Conservation (phyloP, 92 coral and sea anemone genomes). For the Epizoanthus scotinus region DNA sequence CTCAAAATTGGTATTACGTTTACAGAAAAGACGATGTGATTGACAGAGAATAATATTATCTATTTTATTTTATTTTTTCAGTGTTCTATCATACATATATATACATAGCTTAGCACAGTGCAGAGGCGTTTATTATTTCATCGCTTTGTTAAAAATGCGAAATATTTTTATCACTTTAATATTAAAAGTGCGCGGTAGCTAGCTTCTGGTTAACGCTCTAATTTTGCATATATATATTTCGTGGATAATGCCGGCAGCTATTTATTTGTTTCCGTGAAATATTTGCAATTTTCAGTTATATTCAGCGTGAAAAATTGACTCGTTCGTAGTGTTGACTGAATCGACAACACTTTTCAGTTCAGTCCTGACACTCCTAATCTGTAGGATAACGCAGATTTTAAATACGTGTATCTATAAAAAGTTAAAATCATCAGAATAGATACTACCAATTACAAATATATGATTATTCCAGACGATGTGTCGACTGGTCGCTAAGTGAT, state of each 20-base stretch:
- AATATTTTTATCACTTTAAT: no score
- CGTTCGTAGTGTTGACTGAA: no score
- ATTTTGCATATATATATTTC: neutral
- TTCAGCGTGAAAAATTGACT: neutral
- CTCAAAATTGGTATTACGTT: neutral
- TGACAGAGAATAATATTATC: neutral
- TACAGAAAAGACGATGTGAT: neutral
- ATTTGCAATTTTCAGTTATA: neutral
- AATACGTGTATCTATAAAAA: neutral
- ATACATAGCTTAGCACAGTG: neutral
- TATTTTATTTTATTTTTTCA: neutral
- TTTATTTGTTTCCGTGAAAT: slow-evolving; percentile 6
- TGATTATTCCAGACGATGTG: neutral
- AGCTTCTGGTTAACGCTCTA: no score
- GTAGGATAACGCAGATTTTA: no score
- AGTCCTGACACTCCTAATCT: no score
- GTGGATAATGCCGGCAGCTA: slow-evolving; percentile 1
- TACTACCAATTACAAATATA: neutral
- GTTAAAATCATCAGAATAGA: neutral
- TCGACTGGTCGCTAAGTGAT: slow-evolving; percentile 7
- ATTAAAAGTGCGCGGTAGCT: no score
- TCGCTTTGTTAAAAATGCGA: neutral
- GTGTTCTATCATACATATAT: neutral
- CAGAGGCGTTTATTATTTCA: neutral
- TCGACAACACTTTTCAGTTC: no score